A percentile compares a stretch with the other conserved stretches of the same genome.
Conservation (phyloP, 2,113 vertebrate genomes). For the Alethe castanea region DNA sequence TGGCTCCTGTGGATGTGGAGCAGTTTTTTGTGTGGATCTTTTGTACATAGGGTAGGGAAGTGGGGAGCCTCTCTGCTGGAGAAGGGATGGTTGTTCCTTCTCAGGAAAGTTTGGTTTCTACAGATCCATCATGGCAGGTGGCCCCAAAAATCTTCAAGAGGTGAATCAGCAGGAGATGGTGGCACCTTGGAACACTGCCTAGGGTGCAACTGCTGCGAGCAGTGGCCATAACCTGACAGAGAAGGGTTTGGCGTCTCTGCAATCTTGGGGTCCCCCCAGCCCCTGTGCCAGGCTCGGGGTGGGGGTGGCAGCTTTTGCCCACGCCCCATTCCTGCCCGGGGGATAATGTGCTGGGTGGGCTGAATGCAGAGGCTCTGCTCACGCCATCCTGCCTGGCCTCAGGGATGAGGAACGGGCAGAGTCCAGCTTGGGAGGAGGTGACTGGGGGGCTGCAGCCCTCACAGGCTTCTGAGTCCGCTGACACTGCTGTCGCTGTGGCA, state of each 20-base stretch:
- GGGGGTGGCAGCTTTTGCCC: neutral
- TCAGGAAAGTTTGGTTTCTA: neutral
- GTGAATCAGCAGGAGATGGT: neutral
- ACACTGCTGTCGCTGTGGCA: rapidly evolving
- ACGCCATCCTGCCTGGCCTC: rapidly evolving
- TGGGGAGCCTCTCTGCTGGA: neutral
- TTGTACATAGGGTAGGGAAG: neutral
- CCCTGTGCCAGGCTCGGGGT: neutral
- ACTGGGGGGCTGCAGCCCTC: rapidly evolving
- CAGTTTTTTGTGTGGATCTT: neutral
- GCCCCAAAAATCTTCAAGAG: neutral
- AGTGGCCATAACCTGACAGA: rapidly evolving
- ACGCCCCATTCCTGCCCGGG: neutral
- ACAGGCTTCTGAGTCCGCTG: rapidly evolving
- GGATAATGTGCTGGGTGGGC: rapidly evolving
- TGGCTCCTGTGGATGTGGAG: neutral
- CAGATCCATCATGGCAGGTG: neutral
- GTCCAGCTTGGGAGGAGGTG: neutral
- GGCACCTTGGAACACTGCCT: neutral
- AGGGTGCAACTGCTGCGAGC: neutral
- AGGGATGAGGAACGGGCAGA: neutral
- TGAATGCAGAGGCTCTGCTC: neutral
- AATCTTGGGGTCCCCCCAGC: rapidly evolving
- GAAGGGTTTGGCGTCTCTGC: neutral
- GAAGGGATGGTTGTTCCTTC: neutral